Percentiles rank a stretch among this genome's conserved stretches.
phyloP scores from a whole-genome alignment of 2,797 vertebrate genomes.

The Distichodus sexfasciatus region DNA sequence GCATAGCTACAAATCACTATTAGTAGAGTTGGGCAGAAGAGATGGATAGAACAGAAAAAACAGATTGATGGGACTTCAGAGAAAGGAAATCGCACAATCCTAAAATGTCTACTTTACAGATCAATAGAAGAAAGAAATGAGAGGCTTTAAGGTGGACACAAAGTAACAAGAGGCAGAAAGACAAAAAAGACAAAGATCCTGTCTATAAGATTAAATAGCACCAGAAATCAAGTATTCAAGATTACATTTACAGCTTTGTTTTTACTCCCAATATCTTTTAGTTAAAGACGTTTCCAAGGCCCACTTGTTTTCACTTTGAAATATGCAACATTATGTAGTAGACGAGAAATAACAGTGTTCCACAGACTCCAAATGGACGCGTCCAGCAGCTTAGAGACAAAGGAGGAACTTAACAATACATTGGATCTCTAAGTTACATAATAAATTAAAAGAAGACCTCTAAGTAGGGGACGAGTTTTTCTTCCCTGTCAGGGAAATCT shows the following conservation, averaged over 20 bases:
- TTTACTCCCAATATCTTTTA: not conserved
- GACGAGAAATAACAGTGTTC: not conserved
- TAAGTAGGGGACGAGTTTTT: conserved; percentile 24
- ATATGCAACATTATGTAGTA: not conserved
- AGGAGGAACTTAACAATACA: conserved; percentile 24
- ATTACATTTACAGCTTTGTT: not conserved
- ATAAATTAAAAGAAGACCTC: conserved; percentile 33
- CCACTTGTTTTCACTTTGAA: no score
- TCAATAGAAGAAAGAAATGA: conserved; percentile 41
- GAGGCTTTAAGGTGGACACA: conserved; percentile 18
- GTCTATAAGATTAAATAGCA: conserved; percentile 2
- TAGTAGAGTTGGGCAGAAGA: not conserved
- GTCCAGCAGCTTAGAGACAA: conserved; percentile 32
- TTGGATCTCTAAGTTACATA: conserved; percentile 34
- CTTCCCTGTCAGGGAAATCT: conserved; percentile 36
- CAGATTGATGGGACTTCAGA: conserved; percentile 45
- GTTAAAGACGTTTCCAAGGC: not conserved
- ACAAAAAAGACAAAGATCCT: not conserved
- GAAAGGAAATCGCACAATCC: conserved; percentile 45
- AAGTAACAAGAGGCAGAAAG: conserved; percentile 14
- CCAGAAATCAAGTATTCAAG: not conserved
- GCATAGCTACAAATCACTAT: not conserved
- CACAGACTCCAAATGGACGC: conserved; percentile 8
- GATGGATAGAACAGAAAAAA: conserved; percentile 12
- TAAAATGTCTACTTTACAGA: conserved; percentile 29